Evolutionary conservation across 2,113 vertebrate genomes (phyloP), one percentile per base, ranked within the genome.

Genomic region (Sinocyclocheilus maitianheensis): DNA sequence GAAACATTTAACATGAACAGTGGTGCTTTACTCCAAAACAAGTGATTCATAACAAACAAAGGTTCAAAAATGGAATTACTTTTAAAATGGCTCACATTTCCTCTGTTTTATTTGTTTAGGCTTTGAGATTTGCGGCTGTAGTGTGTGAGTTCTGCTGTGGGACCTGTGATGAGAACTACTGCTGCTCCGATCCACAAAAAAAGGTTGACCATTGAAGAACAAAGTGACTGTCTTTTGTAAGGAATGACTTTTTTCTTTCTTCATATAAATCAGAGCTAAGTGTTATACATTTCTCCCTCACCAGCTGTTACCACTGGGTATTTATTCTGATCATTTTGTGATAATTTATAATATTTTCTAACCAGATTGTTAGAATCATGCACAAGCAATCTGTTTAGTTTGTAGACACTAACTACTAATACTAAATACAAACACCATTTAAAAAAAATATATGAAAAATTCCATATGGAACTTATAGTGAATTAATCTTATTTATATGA

Each of bases 61-160:
- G 51, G 51, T 55, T 55, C 13, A 24, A 5, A 0, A 62, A 26
- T 24, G 2, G 0, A 5, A 30, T 14, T 6, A 34, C 7, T 69
- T 69, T 48, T 48, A 26, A 69, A 69, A 26, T 9, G 3, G 16
- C 1, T 37, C 7, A 37, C 16, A 20, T 71, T 46, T 71, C 7
- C 0, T 3, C 16, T 71, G 65, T 69, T 67, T 14, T 16, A 51
- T 34, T 67, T 10, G 86, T 93, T 78, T 83, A 3, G 63, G 9
- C 9, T 1, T 0, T 1, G 40, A 67, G 51, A 16, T 1, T 4
- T 53, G 13, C 3, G 0, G 2, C 10, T 22, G 5, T 55, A 7
- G 2, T 18, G 2, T 58, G 67, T 37, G 2, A 82, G 20, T 91
- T 82, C 85, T 95, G 95, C 30, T 95, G 94, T 79, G 95, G 94